Evolutionary conservation across 64 coral and sea anemone species (phyloP).

Genomic region (Pocillopora damicornis): DNA sequence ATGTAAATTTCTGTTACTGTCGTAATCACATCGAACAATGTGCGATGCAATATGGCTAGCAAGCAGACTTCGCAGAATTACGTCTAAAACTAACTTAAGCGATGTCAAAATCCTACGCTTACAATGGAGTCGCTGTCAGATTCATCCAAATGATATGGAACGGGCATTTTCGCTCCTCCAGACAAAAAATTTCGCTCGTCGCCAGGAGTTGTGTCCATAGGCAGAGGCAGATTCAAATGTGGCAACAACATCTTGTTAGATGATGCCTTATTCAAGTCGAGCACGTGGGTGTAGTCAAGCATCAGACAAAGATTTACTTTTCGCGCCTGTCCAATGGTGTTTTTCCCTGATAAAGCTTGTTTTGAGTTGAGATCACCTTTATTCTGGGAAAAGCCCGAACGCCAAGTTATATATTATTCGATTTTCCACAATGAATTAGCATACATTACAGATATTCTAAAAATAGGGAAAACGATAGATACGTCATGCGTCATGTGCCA

Average conservation of each 20-base stretch:
- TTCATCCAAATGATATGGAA: conserved; percentile 50
- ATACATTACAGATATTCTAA: not conserved
- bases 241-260: conserved; percentile 15
- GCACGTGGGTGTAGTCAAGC: conserved; percentile 37
- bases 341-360: not conserved
- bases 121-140: conserved; percentile 62
- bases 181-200: conserved; percentile 24
- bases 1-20: too few relatives aligned
- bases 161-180: conserved; percentile 51
- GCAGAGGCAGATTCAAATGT: conserved; percentile 30
- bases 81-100: not conserved
- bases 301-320: conserved; percentile 11
- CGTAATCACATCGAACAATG: too few relatives aligned
- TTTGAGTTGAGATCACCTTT: conserved; percentile 19
- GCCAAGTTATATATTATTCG: conserved; percentile 28
- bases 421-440: not conserved
- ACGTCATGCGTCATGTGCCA: conserved; percentile 3
- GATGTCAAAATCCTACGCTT: conserved; percentile 5
- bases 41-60: not conserved
- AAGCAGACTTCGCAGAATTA: not conserved
- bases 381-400: conserved; percentile 65
- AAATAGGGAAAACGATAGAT: not conserved
- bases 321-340: conserved; percentile 2
- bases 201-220: conserved; percentile 38
- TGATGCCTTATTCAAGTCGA: conserved; percentile 9